phyloP scores from a whole-genome alignment of 2,888 invertebrate species.

The Acleris sparsana region DNA sequence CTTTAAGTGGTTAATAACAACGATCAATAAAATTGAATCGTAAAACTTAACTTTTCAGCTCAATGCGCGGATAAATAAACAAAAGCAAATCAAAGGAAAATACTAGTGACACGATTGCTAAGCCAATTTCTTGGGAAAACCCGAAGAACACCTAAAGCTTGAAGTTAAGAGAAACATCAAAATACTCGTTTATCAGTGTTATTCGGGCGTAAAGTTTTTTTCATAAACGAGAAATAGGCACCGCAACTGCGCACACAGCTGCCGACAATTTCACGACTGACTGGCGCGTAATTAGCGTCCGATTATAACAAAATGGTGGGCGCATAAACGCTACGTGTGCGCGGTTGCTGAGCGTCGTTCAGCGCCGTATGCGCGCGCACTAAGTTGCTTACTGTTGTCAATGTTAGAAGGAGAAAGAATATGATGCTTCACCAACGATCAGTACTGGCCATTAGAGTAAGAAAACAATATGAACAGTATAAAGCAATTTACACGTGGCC shows the following conservation, averaged over 20 bases:
- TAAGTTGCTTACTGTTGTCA: slow-evolving; percentile 73
- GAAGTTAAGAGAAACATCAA: slow-evolving; percentile 29
- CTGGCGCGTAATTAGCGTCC: slow-evolving; percentile 35
- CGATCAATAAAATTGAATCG: slow-evolving; percentile 5
- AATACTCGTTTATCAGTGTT: slow-evolving; percentile 32
- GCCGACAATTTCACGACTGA: slow-evolving; percentile 34
- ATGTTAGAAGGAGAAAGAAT: slow-evolving; percentile 57
- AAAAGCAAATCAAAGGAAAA: slow-evolving; percentile 23
- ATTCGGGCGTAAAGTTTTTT: slow-evolving; percentile 34
- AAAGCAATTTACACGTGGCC: slow-evolving; percentile 10
- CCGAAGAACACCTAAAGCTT: slow-evolving; percentile 34
- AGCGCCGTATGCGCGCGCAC: slow-evolving; percentile 71
- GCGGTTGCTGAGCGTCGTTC: slow-evolving; percentile 52
- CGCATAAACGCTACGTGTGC: slow-evolving; percentile 42
- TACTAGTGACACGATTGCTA: slow-evolving; percentile 21
- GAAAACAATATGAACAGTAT: slow-evolving; percentile 6
- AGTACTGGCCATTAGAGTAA: slow-evolving; percentile 30
- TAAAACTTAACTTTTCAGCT: slow-evolving; percentile 1
- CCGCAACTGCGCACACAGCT: slow-evolving; percentile 36
- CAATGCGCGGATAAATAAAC: slow-evolving; percentile 11
- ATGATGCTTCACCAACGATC: slow-evolving; percentile 46
- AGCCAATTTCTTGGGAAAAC: slow-evolving; percentile 32
- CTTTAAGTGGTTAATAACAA: neutral
- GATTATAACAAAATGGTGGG: slow-evolving; percentile 33
- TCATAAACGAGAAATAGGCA: slow-evolving; percentile 33